phyloP scores from a whole-genome alignment of 2,797 vertebrate genomes.

The Melanotaenia nigrans region DNA sequence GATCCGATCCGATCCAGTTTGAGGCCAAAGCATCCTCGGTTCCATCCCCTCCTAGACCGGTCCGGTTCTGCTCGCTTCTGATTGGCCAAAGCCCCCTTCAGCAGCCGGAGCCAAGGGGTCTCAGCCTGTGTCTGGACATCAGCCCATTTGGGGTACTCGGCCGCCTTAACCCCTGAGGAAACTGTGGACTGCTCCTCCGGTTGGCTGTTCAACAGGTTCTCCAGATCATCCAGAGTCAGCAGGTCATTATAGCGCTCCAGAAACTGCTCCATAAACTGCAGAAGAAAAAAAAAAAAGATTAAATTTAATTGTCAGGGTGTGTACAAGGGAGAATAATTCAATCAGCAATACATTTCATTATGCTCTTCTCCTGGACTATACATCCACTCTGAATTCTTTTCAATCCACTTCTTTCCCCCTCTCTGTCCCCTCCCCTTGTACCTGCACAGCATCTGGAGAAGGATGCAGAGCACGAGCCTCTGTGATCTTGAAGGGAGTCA shows the following conservation, averaged over 20 bases:
- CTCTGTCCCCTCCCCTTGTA: slow-evolving; percentile 33
- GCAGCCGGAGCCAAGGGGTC: slow-evolving; percentile 83
- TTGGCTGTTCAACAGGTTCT: slow-evolving; percentile 80
- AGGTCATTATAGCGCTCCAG: slow-evolving; percentile 86
- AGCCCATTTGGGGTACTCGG: slow-evolving; percentile 80
- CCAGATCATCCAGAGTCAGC: slow-evolving; percentile 84
- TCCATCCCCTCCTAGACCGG: slow-evolving; percentile 84
- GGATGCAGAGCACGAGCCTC: slow-evolving; percentile 81
- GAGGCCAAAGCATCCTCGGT: slow-evolving; percentile 88
- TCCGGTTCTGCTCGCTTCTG: slow-evolving; percentile 85
- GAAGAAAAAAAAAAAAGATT: slow-evolving; percentile 6
- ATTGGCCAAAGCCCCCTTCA: slow-evolving; percentile 82
- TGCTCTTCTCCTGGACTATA: slow-evolving; percentile 23
- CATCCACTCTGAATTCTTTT: slow-evolving; percentile 43
- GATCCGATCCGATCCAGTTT: slow-evolving; percentile 90
- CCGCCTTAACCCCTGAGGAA: slow-evolving; percentile 70
- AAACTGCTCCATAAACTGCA: slow-evolving; percentile 84
- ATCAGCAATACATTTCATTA: slow-evolving; percentile 74
- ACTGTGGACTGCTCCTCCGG: slow-evolving; percentile 77
- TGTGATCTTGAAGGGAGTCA: slow-evolving; percentile 74
- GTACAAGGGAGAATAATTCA: slow-evolving; percentile 64
- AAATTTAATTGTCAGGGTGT: slow-evolving; percentile 56
- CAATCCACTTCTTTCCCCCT: slow-evolving; percentile 16
- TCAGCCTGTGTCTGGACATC: slow-evolving; percentile 74
- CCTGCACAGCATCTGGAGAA: slow-evolving; percentile 81